A percentile compares a stretch with the other conserved stretches of the same genome.
Evolutionary conservation across 2,888 invertebrate genomes (phyloP).

Genomic region (Agrotis exclamationis): DNA sequence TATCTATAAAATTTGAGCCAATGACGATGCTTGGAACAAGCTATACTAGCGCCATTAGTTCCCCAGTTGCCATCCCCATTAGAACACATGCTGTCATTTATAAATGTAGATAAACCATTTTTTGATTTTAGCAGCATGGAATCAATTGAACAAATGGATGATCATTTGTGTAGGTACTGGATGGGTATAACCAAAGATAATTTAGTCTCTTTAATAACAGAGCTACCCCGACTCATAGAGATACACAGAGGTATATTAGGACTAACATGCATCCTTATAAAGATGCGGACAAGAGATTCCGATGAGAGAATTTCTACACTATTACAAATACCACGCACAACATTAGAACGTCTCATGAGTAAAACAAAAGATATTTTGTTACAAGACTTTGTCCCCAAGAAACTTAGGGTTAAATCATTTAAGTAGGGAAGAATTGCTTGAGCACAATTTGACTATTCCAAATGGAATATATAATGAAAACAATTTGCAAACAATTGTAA

Average conservation of each 20-base stretch:
- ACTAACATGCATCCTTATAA: conserved; percentile 8
- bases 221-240: conserved; percentile 3
- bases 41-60: too few relatives aligned
- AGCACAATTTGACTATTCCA: neutral
- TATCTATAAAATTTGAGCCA: too few relatives aligned
- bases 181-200: conserved; percentile 15
- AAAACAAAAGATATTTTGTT: neutral
- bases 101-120: conserved; percentile 11
- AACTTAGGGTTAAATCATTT: neutral
- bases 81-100: conserved; percentile 17
- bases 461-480: neutral
- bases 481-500: too few relatives aligned
- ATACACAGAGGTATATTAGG: conserved; percentile 12
- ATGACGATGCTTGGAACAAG: too few relatives aligned
- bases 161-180: conserved; percentile 8
- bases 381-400: neutral
- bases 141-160: conserved; percentile 10
- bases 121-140: conserved; percentile 13
- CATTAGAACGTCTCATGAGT: conserved; percentile 1
- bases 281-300: conserved; percentile 9
- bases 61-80: too few relatives aligned
- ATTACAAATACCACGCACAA: conserved; percentile 2
- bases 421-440: neutral
- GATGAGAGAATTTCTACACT: conserved; percentile 7
- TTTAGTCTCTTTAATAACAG: neutral